These are phyloP conservation scores for Spea hammondii DNA, from an alignment of 2,797 vertebrate species.

Conservation along the genomic window DNA sequence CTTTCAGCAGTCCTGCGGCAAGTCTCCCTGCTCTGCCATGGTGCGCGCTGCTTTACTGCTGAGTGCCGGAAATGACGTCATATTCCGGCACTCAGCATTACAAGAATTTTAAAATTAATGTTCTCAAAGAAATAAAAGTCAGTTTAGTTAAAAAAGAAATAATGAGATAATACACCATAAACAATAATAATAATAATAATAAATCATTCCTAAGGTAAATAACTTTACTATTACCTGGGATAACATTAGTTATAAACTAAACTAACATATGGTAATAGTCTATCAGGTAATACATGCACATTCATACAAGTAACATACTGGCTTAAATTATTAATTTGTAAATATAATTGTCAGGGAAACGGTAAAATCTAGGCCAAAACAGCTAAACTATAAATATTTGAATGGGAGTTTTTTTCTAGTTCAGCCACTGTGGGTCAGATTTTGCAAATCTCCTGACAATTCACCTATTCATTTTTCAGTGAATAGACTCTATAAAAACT, in stretches of 20 bases:
- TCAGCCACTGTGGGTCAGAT: not conserved
- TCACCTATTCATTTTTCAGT: not conserved
- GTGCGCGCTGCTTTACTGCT: no score
- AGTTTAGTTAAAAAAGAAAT: no score
- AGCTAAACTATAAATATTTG: not conserved
- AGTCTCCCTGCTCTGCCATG: no score
- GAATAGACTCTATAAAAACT: not conserved
- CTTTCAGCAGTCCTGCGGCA: no score
- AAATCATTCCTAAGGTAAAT: no score
- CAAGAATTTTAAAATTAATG: no score
- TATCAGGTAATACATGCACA: not conserved
- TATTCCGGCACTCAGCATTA: no score
- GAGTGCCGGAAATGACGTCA: no score
- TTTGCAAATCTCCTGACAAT: not conserved
- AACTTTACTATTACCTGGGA: slow-evolving; percentile 2
- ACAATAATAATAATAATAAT: no score
- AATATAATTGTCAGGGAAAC: not conserved
- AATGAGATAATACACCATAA: no score
- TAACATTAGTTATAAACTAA: not conserved
- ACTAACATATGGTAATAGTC: not conserved
- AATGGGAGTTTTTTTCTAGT: not conserved
- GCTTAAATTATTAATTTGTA: not conserved
- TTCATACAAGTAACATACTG: not conserved
- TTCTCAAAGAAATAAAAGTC: no score
- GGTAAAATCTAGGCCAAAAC: not conserved